Percentiles rank a stretch among this genome's conserved stretches.
Evolutionary conservation across 2,113 vertebrate species (phyloP).

Genomic region (Tichodroma muraria): DNA sequence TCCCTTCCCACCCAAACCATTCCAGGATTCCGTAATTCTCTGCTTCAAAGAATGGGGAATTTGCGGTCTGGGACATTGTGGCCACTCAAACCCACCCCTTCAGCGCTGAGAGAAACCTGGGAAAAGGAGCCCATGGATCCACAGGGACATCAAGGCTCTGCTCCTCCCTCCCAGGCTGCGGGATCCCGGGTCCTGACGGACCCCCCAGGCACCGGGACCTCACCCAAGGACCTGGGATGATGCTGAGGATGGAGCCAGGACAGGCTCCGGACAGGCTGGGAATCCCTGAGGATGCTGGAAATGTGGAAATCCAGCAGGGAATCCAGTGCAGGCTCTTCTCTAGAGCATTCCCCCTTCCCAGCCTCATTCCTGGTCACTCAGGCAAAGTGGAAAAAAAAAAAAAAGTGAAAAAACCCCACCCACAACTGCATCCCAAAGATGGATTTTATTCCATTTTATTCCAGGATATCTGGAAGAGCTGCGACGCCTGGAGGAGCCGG

Average conservation of each 20-base stretch:
- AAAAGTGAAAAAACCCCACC: no score
- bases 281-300: not conserved
- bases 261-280: not conserved
- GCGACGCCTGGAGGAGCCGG: not conserved
- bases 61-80: rapidly evolving
- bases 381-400: no score
- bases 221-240: rapidly evolving
- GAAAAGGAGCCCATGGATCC: not conserved
- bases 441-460: no score
- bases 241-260: not conserved
- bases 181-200: not conserved
- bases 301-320: not conserved
- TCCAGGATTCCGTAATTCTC: not conserved
- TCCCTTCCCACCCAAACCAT: not conserved
- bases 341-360: not conserved
- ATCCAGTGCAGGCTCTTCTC: not conserved
- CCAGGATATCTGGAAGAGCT: not conserved
- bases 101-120: rapidly evolving
- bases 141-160: rapidly evolving
- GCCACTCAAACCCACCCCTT: not conserved
- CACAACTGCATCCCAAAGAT: no score
- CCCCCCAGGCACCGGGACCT: no score
- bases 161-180: rapidly evolving
- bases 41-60: not conserved
- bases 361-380: rapidly evolving